Evolutionary conservation across 1,140 invertebrate genomes (phyloP).

Genomic region (Nixonia krombeini): DNA sequence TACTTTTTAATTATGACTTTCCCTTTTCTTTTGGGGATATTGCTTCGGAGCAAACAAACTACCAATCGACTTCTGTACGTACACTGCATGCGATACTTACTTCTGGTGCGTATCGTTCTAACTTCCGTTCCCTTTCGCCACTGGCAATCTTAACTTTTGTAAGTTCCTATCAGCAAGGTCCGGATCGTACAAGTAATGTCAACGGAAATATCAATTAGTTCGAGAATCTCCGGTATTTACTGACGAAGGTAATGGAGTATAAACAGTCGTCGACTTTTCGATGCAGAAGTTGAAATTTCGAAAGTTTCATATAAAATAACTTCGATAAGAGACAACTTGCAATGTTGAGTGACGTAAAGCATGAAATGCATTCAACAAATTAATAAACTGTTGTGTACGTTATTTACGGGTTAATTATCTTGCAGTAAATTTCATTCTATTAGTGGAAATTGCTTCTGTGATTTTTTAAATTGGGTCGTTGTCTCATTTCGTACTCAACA

Average conservation of each 20-base stretch:
- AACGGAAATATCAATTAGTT: constrained; percentile 58
- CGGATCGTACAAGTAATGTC: constrained; percentile 35
- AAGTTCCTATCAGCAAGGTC: constrained; percentile 23
- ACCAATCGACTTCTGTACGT: constrained; percentile 6
- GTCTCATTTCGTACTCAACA: too few relatives aligned
- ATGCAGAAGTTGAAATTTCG: neutral
- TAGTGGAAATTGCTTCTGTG: too few relatives aligned
- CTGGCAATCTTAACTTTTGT: constrained; percentile 41
- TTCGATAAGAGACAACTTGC: neutral
- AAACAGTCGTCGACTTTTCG: constrained; percentile 14
- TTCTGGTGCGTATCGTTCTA: constrained; percentile 9
- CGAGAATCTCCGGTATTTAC: constrained; percentile 32
- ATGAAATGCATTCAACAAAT: neutral
- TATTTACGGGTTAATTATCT: too few relatives aligned
- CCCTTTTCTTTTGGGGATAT: too few relatives aligned
- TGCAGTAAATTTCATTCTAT: too few relatives aligned
- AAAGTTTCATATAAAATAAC: constrained; percentile 4
- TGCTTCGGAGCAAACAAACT: too few relatives aligned
- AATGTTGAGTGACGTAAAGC: neutral
- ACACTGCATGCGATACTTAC: neutral
- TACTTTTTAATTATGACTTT: too few relatives aligned
- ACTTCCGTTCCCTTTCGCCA: constrained; percentile 13
- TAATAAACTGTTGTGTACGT: neutral
- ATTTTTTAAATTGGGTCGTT: too few relatives aligned
- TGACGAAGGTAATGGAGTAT: constrained; percentile 17